Base-by-base conservation (phyloP, 2,888 invertebrate genomes). In the Acanthacorydalis orientalis region DNA sequence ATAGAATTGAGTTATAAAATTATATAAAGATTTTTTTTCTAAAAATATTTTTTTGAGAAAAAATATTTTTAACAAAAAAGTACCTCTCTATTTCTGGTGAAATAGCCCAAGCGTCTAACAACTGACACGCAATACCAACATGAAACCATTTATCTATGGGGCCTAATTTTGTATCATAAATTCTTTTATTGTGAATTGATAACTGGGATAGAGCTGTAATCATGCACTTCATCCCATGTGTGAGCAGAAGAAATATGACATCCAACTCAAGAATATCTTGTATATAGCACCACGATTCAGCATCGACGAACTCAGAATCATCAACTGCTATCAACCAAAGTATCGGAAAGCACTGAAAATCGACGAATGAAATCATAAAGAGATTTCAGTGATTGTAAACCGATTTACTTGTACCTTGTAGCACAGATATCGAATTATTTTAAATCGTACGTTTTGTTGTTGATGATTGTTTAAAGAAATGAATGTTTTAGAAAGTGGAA, bases 81-180 rank as follows among this genome's bases (percentile, higher is more conserved):
- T 61, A 77, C 78, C 74, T 78, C 59, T 78, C 78, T 23, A 80
- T 62, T 57, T 80, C 78, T 0, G 74, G 64, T 1, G 79, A 75
- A 50, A 80, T 73, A 1, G 74, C 80, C 48, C 68, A 64, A 1
- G 78, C 77, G 43, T 76, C 70, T 31, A 80, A 61, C 44, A 78
- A 63, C 56, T 80, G 80, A 56, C 80, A 80, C 0, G 74, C 75
- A 2, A 80, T 59, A 1, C 73, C 75, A 2, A 72, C 72, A 49
- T 76, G 76, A 55, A 68, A 78, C 68, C 72, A 72, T 48, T 72
- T 70, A 50, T 75, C 72, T 14, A 80, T 65, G 1, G 73, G 71
- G 7, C 53, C 35, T 14, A 80, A 55, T n/a, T 64, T 59, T 4
- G 70, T 54, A 11, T 62, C 60, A 38, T 64, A 62, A 53, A 54